Base-by-base conservation (phyloP, 1,140 invertebrate species). In the Leptopilina boulardi region DNA sequence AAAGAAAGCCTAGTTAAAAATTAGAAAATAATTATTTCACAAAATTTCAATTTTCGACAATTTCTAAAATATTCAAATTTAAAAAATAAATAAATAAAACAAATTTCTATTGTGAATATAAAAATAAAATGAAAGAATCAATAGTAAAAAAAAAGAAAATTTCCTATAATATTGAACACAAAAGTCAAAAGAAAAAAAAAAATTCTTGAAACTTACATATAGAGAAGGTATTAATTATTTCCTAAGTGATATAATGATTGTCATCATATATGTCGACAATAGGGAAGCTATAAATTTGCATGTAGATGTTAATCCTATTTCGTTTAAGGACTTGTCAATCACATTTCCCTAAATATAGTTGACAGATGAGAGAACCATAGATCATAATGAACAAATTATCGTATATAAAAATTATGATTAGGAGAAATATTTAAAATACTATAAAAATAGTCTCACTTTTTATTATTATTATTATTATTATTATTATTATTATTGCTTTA, bases 281-380 rank as follows among this genome's bases (percentile, higher is more conserved):
- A 74, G 30, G 15, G 19, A 41, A 41, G 59, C 72, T 76, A 38
- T 2, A 80, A 83, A 85, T 84, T 85, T 85, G 82, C 82, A 86
- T 82, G 73, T 82, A 77, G 78, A 76, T 82, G 79, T 84, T 86
- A 86, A 86, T 85, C 82, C 80, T 77, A 84, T 85, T 84, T 82
- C 82, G 80, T 81, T 84, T 85, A 86, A 86, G 83, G 82, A 83
- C 83, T 84, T 82, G 84, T 86, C 84, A 86, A 86, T 86, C 84
- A 86, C 81, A 76, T 75, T 72, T 71, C 77, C 80, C 82, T 26
- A 38, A 38, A 38, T 38, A 38, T 38, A 30, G 26, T 66, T 15
- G 56, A 66, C 26, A n/a, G 11, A 30, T 15, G 59, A 66, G 59
- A 66, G 56, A 30, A 66, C 13, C 23, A 23, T 30, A 66, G 15